phyloP scores from a whole-genome alignment of 2,797 vertebrate species.

The Squalus acanthias region DNA sequence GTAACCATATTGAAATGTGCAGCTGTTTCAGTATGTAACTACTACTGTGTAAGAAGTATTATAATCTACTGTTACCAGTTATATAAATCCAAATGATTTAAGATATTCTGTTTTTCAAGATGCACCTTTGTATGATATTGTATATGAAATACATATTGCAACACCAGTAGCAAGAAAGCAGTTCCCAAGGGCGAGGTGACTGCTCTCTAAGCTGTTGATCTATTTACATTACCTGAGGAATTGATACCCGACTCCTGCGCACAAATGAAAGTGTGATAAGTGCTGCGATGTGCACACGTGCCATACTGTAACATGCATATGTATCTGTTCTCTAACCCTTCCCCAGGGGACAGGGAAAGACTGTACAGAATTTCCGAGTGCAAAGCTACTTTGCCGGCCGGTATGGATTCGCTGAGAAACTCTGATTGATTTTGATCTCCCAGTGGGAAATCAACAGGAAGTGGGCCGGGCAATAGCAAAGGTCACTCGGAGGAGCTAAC shows the following conservation, averaged over 20 bases:
- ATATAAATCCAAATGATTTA: not conserved
- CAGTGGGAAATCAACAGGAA: not conserved
- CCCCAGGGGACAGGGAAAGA: not conserved
- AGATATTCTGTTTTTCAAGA: not conserved
- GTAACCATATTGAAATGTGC: not conserved
- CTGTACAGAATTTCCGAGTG: not conserved
- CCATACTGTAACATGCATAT: not conserved
- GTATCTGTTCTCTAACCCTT: not conserved
- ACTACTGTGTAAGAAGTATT: not conserved
- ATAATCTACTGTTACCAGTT: not conserved
- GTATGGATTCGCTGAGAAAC: not conserved
- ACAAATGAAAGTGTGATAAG: not conserved
- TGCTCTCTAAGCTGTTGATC: not conserved
- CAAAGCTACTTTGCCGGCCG: not conserved
- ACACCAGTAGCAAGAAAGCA: no score
- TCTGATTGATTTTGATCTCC: not conserved
- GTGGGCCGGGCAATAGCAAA: not conserved
- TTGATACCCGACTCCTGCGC: not conserved
- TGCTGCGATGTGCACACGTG: not conserved
- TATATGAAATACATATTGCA: not conserved
- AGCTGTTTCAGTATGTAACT: not conserved
- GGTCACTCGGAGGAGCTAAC: no score
- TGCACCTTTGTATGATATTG: not conserved
- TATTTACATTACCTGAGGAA: not conserved
- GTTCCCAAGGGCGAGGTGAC: not conserved